A percentile compares a stretch with the other conserved stretches of the same genome.
Evolutionary conservation across 2,113 vertebrate genomes (phyloP).

Genomic region (Galeopterus variegatus): DNA sequence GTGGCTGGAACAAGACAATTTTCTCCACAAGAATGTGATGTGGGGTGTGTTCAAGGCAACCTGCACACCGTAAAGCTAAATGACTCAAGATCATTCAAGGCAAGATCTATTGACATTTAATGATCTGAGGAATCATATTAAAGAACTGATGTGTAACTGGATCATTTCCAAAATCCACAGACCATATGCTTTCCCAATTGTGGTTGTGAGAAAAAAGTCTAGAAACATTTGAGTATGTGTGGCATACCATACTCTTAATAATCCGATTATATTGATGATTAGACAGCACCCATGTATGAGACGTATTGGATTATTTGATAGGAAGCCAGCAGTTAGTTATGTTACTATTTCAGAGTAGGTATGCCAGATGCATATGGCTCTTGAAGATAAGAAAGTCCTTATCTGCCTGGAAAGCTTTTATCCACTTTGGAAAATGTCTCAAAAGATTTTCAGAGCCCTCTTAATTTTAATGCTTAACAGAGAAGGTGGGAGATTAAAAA

Average conservation of each 20-base stretch:
- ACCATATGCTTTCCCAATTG: constrained; percentile 42
- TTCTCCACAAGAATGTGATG: neutral
- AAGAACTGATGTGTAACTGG: neutral
- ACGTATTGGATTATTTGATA: neutral
- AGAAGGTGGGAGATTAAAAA: neutral
- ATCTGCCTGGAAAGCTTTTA: constrained; percentile 17
- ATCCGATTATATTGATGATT: constrained; percentile 10
- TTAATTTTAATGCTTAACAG: constrained; percentile 53
- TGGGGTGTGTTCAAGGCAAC: neutral
- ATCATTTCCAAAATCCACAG: constrained; percentile 62
- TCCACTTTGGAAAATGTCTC: constrained; percentile 20
- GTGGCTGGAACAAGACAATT: constrained; percentile 9
- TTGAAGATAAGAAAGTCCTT: constrained; percentile 5
- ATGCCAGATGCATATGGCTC: neutral
- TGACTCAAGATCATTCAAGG: constrained; percentile 23
- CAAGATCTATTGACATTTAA: constrained; percentile 47
- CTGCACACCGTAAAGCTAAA: constrained; percentile 44
- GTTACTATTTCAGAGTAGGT: constrained; percentile 12
- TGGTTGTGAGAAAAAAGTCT: neutral
- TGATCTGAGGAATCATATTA: constrained; percentile 39
- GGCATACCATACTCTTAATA: constrained; percentile 2
- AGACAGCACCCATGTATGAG: neutral
- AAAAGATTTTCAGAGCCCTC: neutral
- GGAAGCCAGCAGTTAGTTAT: neutral
- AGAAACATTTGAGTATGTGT: constrained; percentile 18